Base-by-base conservation (phyloP, 2,113 vertebrate species). In the Ophthalmolycus amberensis region DNA sequence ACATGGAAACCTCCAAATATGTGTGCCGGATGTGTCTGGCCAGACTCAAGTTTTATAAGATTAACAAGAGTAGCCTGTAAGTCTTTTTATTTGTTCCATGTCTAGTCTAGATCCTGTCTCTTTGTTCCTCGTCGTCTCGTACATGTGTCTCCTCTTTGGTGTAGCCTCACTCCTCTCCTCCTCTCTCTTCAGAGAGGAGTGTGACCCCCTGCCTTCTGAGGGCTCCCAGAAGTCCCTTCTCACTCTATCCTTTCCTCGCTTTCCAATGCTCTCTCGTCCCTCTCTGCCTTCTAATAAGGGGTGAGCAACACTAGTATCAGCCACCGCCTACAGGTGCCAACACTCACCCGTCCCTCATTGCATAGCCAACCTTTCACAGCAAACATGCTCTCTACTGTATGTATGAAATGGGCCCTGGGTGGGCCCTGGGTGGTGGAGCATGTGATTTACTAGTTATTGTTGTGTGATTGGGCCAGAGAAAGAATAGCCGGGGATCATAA, bases 1-100 rank as follows among this genome's bases (percentile, higher is more conserved):
- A 99, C 95, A 97, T 99, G 97, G 98, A 99, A 96, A 99, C 98
- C 29, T 98, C 98, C 77, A 99, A 99, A 94, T 99, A 99, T 7
- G 95, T 99, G 54, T 99, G 97, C 96, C 96, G 98, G 90, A 97
- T 99, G 94, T 99, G 97, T 89, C 95, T 98, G 82, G 97, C 97
- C 29, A 95, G 98, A 79, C 98, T 99, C 94, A 99, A 98, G 90
- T 99, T 99, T 94, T 99, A 99, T 94, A 97, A 97, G 94, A 94
- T 99, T 79, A 98, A 99, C 94, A 97, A 97, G 92, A 97, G 96
- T 85, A 97, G 93, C 93, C 91, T 99, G 98, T 99, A 94, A 99
- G 98, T 99, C 67, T 71, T 75, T 70, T 64, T 60, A 59, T n/a
- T 50, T 75, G 68, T 59, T 25, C 85, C 69, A 46, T 8, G 60